Evolutionary conservation across 2,113 vertebrate genomes (phyloP), one percentile per base, ranked within the genome.

Genomic region (Amblyornis subalaris): DNA sequence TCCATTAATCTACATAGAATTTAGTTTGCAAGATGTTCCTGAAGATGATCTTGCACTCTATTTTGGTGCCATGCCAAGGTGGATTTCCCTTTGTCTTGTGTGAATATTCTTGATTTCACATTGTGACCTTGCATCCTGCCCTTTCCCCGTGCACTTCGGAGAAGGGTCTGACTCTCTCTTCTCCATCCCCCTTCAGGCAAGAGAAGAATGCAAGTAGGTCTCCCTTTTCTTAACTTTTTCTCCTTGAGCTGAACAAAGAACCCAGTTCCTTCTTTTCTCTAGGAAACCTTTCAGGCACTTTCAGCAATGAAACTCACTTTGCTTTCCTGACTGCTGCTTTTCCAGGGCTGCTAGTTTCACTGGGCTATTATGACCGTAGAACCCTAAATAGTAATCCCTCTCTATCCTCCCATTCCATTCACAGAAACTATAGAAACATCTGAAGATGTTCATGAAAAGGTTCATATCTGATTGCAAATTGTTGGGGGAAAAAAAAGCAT

Each of bases 401-500:
- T 54, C 17, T 47, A 2, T 33, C 33, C 15, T 45, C 7, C 9
- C 4, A 10, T 67, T 77, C 22, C 0, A 0, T 36, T 80, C 71
- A 51, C 25, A 51, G 47, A 66, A 85, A 7, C 8, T n/a, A 0
- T n/a, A 51, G 58, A 57, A 62, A 77, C 2, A 10, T 47, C 14
- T 60, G 33, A 14, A 66, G 58, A 40, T 19, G 45, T 33, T 71
- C 7, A 10, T 60, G 5, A 50, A 62, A 64, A 70, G 12, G 26
- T n/a, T 86, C 26, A 62, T 38, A 53, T 44, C 19, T 4, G 31
- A 50, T 62, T 69, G 75, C 21, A 70, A 31, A 33, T 64, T 58
- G 7, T 26, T 75, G 24, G 55, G 24, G 55, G n/a, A 55, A 62
- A 36, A 81, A 58, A 23, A 24, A 58, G 36, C 17, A 31, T 38